Conservation (phyloP, 1,140 invertebrate genomes). For the Archivesica marissinica region DNA sequence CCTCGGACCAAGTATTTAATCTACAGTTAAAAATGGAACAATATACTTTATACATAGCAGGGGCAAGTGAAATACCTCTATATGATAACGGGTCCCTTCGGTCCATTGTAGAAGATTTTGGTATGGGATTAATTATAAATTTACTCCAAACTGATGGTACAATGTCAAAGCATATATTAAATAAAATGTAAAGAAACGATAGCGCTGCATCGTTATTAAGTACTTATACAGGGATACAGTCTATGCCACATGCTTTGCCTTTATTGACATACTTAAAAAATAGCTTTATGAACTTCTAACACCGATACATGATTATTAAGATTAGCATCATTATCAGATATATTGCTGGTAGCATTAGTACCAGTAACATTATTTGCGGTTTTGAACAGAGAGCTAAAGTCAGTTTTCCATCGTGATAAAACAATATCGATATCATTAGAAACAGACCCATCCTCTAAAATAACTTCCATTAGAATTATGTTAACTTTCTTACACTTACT, state of each 20-base stretch:
- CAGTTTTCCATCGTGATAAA: not conserved
- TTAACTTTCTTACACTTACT: not conserved
- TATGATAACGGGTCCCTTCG: constrained; percentile 3
- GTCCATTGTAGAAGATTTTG: constrained; percentile 3
- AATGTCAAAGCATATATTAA: constrained; percentile 43
- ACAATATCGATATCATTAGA: constrained; percentile 17
- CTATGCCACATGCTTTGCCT: constrained; percentile 34
- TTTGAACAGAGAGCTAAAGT: constrained; percentile 38
- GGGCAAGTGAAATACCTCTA: constrained; percentile 19
- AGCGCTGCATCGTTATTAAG: constrained; percentile 10
- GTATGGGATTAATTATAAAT: constrained; percentile 34
- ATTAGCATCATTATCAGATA: not conserved
- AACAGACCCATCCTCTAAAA: constrained; percentile 13
- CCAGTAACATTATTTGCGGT: not conserved
- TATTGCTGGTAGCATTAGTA: not conserved
- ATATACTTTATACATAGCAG: constrained; percentile 13
- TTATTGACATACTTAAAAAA: constrained; percentile 10
- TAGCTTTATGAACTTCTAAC: constrained; percentile 10
- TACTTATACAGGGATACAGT: constrained; percentile 23
- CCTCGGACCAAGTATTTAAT: not conserved
- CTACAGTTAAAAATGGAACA: constrained; percentile 47
- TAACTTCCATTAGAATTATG: constrained; percentile 30
- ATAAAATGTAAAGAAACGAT: constrained; percentile 19
- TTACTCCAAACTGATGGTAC: constrained; percentile 35
- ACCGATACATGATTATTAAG: constrained; percentile 15